phyloP scores from a whole-genome alignment of 2,888 invertebrate species.

The Trilocha varians region DNA sequence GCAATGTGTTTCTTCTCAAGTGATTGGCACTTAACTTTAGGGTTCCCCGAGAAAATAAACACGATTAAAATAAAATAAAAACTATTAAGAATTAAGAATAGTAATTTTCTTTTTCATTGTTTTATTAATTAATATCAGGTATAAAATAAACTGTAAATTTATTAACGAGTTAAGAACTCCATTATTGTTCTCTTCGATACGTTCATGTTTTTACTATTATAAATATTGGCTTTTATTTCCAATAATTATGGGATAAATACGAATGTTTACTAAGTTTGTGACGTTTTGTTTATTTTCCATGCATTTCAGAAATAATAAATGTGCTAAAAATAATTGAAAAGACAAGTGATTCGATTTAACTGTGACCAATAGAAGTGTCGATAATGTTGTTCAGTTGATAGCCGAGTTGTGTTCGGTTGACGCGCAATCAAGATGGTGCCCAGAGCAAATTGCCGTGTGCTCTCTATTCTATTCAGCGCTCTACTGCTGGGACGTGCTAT shows the following conservation, averaged over 20 bases:
- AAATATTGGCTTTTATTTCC: too few species aligned
- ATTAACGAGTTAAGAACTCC: too few species aligned
- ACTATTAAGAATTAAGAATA: not conserved
- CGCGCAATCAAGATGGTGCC: slow-evolving; percentile 39
- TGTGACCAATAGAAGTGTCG: not conserved
- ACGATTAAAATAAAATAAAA: not conserved
- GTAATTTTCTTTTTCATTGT: too few species aligned
- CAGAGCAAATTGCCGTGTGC: slow-evolving; percentile 43
- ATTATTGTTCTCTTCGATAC: too few species aligned
- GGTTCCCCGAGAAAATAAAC: not conserved
- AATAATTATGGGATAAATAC: too few species aligned
- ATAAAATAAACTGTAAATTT: too few species aligned
- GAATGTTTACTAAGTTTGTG: too few species aligned
- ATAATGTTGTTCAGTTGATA: not conserved
- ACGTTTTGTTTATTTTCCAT: too few species aligned
- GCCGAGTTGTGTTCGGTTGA: not conserved
- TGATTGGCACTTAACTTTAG: slow-evolving; percentile 2
- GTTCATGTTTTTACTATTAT: too few species aligned
- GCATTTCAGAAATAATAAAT: not conserved
- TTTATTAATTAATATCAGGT: too few species aligned
- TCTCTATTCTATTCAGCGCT: slow-evolving; percentile 62
- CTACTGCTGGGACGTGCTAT: slow-evolving; percentile 60
- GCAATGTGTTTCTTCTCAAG: slow-evolving; percentile 3
- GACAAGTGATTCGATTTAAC: not conserved
- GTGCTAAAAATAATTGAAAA: not conserved